Base-by-base conservation (phyloP, 1,140 invertebrate genomes). In the Macrobrachium rosenbergii region DNA sequence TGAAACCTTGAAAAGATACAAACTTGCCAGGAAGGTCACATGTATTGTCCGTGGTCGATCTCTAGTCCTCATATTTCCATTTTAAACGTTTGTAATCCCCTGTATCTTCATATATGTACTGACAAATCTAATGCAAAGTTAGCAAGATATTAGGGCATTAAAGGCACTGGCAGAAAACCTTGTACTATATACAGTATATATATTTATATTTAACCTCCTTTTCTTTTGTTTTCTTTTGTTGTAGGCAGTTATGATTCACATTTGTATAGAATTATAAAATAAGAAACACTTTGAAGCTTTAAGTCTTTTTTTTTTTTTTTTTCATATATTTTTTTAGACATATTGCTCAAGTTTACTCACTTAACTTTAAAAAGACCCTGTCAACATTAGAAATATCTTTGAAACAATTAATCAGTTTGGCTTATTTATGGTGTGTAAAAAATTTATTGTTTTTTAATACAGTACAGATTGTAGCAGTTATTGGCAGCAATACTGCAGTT, bases 41-140 rank as follows among this genome's bases (percentile, higher is more conserved):
- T 83, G 60, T 75, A 83, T 83, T 87, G 85, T 87, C 85, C 85
- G 85, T 87, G 79, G 85, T 87, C 79, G 79, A 67, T 73, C 85
- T 87, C 85, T 87, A 87, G 85, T 87, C 85, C 85, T 87, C 85
- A 81, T 87, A 77, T 87, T 81, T 87, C 85, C 85, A 87, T 87
- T 87, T 87, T 87, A 87, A 87, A 81, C 85, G 85, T 87, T 87
- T 87, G 85, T 87, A 87, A 87, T 81, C 85, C 77, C 85, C 78
- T 81, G 85, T 87, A 87, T 87, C 85, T 87, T 81, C 85, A 87
- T 87, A 82, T 87, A 87, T 87, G 85, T 87, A 87, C 79, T 87
- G 85, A 79, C 78, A 83, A 75, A 81, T 87, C 80, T 86, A 87
- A 87, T 87, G 85, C 85, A 87, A 87, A 79, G 78, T 87, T 87